phyloP scores from a whole-genome alignment of 1,140 invertebrate species.

The Drosophila nigromelanica region DNA sequence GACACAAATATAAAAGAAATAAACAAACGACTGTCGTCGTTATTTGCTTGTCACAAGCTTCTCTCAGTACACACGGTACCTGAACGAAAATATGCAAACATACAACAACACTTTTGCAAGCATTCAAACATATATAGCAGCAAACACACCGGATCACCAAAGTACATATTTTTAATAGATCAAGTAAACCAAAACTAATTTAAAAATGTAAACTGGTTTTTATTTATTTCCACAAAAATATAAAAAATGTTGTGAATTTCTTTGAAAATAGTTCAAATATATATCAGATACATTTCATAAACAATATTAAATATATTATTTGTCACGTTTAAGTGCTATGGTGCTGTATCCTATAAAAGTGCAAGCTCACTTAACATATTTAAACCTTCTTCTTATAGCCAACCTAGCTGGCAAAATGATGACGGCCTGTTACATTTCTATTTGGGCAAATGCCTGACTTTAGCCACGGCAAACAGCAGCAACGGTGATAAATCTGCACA shows the following conservation, averaged over 20 bases:
- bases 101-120: constrained; percentile 1
- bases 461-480: constrained; percentile 19
- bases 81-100: constrained; percentile 9
- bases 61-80: constrained; percentile 15
- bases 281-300: too few species aligned
- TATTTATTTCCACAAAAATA: too few species aligned
- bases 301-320: too few species aligned
- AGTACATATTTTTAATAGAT: background rate
- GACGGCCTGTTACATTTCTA: constrained; percentile 19
- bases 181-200: too few species aligned
- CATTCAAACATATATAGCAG: background rate
- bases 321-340: background rate
- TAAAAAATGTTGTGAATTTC: too few species aligned
- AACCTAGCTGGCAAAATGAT: background rate
- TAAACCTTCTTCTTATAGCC: background rate
- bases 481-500: constrained; percentile 40
- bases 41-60: constrained; percentile 46
- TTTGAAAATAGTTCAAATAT: too few species aligned
- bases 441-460: constrained; percentile 18
- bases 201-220: too few species aligned
- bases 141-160: constrained; percentile 3
- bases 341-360: too few species aligned
- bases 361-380: background rate
- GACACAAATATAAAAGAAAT: constrained; percentile 64
- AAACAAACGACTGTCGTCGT: constrained; percentile 44